phyloP scores from a whole-genome alignment of 2,113 vertebrate genomes.

The Forbesichthys agassizii region DNA sequence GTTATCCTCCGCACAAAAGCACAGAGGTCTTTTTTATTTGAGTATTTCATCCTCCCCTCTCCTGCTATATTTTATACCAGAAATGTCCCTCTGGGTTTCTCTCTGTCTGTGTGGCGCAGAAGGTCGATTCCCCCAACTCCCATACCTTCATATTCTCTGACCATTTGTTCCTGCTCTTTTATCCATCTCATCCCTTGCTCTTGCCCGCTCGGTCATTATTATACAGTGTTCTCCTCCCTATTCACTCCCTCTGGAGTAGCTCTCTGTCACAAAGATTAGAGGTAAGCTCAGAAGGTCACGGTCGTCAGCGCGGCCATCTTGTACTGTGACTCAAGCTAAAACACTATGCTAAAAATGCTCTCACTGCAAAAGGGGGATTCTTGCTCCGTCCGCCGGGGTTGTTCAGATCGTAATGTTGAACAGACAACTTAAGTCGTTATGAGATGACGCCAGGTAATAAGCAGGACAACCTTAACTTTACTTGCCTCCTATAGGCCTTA shows the following conservation, averaged over 20 bases:
- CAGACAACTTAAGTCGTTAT: background rate
- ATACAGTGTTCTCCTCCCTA: conserved; percentile 3
- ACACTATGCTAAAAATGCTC: background rate
- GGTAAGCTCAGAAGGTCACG: conserved; percentile 30
- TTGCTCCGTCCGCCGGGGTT: background rate
- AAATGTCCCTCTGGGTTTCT: conserved; percentile 21
- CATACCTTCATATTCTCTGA: conserved; percentile 19
- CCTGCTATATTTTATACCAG: background rate
- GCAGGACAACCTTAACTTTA: background rate
- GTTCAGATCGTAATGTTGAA: too few species aligned
- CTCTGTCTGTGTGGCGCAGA: conserved; percentile 21
- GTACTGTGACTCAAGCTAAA: conserved; percentile 6
- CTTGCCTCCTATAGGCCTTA: background rate
- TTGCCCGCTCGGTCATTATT: background rate
- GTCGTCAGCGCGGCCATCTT: conserved; percentile 12
- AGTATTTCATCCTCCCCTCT: background rate
- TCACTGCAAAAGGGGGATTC: conserved; percentile 7
- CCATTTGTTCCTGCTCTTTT: conserved; percentile 10
- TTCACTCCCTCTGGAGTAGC: conserved; percentile 27
- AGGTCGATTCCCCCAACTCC: conserved; percentile 23
- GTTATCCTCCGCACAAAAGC: conserved; percentile 24
- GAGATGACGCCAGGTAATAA: conserved; percentile 10
- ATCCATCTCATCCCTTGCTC: background rate
- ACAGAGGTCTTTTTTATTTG: conserved; percentile 30
- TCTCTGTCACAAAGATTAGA: conserved; percentile 19